phyloP scores from a whole-genome alignment of 2,113 vertebrate species.

The Tinamus guttatus region DNA sequence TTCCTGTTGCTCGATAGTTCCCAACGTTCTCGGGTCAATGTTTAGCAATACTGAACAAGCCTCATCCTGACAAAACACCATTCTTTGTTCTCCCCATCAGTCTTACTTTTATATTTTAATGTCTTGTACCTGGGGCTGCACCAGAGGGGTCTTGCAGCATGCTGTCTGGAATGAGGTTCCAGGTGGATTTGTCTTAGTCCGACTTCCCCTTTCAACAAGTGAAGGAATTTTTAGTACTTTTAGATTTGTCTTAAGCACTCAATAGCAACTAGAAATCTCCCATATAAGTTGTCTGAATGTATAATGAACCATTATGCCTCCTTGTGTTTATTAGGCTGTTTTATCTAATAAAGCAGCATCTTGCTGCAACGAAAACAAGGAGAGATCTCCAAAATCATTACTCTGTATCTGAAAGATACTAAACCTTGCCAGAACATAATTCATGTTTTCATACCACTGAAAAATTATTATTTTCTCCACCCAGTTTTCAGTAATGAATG shows the following conservation, averaged over 20 bases:
- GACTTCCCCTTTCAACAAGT: not conserved
- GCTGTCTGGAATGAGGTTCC: not conserved
- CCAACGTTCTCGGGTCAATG: not conserved
- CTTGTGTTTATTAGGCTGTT: not conserved
- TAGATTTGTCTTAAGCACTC: not conserved
- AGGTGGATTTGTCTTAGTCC: not conserved
- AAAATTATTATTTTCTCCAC: not conserved
- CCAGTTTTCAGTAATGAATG: not conserved
- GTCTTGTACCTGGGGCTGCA: not conserved
- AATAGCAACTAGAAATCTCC: not conserved
- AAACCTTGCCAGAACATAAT: not conserved
- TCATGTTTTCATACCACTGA: not conserved
- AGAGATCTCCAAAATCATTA: not conserved
- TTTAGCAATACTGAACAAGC: not conserved
- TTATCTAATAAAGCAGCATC: not conserved
- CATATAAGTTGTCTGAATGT: not conserved
- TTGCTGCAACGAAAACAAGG: conserved; percentile 2
- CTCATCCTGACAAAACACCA: not conserved
- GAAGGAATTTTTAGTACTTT: not conserved
- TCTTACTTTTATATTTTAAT: not conserved
- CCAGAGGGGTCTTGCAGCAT: not conserved
- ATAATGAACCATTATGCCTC: not conserved
- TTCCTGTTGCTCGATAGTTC: not conserved
- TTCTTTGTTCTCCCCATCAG: not conserved
- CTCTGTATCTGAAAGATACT: not conserved